Evolutionary conservation across 2,888 invertebrate species (phyloP).

Genomic region (Sinodicranocentrus sp.): DNA sequence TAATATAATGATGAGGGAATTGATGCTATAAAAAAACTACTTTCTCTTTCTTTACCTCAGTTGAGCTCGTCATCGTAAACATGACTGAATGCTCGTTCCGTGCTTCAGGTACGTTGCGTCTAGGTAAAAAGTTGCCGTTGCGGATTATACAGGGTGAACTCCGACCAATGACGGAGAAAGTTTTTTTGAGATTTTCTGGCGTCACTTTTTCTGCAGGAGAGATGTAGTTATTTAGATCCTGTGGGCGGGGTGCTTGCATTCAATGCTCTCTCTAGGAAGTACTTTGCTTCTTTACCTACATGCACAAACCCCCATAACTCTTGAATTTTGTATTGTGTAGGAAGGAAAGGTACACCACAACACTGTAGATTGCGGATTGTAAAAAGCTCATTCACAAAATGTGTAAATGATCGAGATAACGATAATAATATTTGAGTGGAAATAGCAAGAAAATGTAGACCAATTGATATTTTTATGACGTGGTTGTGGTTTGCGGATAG

Average conservation of each 20-base stretch:
- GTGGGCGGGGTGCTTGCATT: slow-evolving; percentile 14
- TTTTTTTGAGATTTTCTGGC: slow-evolving; percentile 3
- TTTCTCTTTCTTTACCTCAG: slow-evolving; percentile 45
- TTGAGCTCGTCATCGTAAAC: slow-evolving; percentile 52
- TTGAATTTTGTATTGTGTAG: not conserved
- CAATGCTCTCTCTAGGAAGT: not conserved
- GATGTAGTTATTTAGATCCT: slow-evolving; percentile 20
- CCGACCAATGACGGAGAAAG: not conserved
- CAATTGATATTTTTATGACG: slow-evolving; percentile 5
- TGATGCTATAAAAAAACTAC: not conserved
- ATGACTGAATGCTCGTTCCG: slow-evolving; percentile 22
- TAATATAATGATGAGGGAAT: not conserved
- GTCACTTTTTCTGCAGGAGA: slow-evolving; percentile 7
- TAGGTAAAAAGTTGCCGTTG: not conserved
- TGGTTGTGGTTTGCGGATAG: slow-evolving; percentile 7
- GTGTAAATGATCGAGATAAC: slow-evolving; percentile 13
- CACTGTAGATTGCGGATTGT: too few relatives aligned
- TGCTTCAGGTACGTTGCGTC: not conserved
- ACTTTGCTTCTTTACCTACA: not conserved
- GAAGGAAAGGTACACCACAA: not conserved
- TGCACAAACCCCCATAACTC: too few relatives aligned
- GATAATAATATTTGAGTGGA: not conserved
- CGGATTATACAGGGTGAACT: not conserved
- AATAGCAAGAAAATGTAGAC: slow-evolving; percentile 9
- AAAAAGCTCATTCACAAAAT: slow-evolving; percentile 14